Percentiles rank a stretch among this genome's conserved stretches.
phyloP scores from a whole-genome alignment of 1,140 invertebrate species.

The Neodiprion pinetum region DNA sequence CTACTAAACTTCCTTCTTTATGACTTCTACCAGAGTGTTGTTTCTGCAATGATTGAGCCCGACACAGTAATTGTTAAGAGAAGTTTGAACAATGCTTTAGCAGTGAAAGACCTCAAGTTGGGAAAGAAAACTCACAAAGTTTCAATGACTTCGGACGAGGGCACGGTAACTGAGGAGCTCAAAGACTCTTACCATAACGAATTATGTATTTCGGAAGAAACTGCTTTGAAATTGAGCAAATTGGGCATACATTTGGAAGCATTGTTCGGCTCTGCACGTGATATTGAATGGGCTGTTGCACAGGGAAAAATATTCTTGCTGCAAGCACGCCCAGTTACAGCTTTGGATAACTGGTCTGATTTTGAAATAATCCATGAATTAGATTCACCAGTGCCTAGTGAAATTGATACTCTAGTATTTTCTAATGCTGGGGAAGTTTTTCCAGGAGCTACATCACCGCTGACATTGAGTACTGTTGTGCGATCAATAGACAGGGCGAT shows the following conservation, averaged over 20 bases:
- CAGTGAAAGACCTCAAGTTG: slow-evolving; percentile 57
- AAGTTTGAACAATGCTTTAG: slow-evolving; percentile 57
- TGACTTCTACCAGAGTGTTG: slow-evolving; percentile 70
- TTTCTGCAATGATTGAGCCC: slow-evolving; percentile 77
- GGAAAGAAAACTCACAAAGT: slow-evolving; percentile 69
- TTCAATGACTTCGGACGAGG: slow-evolving; percentile 49
- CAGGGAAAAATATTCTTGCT: slow-evolving; percentile 68
- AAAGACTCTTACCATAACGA: slow-evolving; percentile 48
- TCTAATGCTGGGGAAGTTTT: slow-evolving; percentile 73
- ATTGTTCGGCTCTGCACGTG: slow-evolving; percentile 71
- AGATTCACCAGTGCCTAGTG: slow-evolving; percentile 64
- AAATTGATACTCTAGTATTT: slow-evolving; percentile 56
- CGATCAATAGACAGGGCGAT: slow-evolving; percentile 49
- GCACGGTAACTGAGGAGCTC: slow-evolving; percentile 50
- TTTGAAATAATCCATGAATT: slow-evolving; percentile 78
- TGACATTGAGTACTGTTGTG: slow-evolving; percentile 52
- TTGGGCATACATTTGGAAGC: slow-evolving; percentile 69
- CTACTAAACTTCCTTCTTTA: slow-evolving; percentile 19
- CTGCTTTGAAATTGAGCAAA: slow-evolving; percentile 62
- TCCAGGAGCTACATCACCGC: slow-evolving; percentile 60
- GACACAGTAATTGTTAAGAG: slow-evolving; percentile 73
- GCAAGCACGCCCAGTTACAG: slow-evolving; percentile 79
- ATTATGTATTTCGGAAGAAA: slow-evolving; percentile 62
- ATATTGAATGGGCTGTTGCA: slow-evolving; percentile 78
- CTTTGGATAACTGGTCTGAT: slow-evolving; percentile 72